Conservation (phyloP, 2,113 vertebrate genomes). For the Mystacornis crossleyi region DNA sequence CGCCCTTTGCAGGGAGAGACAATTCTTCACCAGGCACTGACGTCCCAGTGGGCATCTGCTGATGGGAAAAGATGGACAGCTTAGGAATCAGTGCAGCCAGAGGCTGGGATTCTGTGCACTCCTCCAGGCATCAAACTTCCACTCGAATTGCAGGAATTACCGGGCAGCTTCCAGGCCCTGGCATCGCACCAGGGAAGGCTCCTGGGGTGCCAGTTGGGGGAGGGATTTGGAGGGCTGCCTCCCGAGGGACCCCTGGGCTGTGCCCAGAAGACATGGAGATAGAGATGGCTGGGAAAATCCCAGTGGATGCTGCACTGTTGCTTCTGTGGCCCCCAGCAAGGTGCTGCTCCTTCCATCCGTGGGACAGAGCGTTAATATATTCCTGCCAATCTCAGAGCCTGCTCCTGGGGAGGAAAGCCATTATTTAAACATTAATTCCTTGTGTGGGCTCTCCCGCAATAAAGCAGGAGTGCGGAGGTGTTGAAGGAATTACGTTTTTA, state of each 20-base stretch:
- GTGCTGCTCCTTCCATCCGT: background rate
- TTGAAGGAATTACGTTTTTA: constrained; percentile 28
- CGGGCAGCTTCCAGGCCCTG: fast-evolving
- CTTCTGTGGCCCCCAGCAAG: background rate
- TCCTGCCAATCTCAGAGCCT: background rate
- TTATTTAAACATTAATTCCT: constrained; percentile 52
- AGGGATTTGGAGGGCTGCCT: background rate
- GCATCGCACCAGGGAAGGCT: fast-evolving
- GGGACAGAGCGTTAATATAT: background rate
- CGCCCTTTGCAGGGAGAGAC: background rate
- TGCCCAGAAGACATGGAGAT: fast-evolving
- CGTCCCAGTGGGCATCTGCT: background rate
- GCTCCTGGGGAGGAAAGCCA: constrained; percentile 7
- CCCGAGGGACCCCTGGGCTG: fast-evolving
- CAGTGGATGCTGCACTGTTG: fast-evolving
- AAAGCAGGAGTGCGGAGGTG: constrained; percentile 29
- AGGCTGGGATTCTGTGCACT: background rate
- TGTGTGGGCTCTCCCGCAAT: constrained; percentile 50
- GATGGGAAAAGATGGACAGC: background rate
- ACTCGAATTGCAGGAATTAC: background rate
- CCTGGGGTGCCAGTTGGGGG: fast-evolving
- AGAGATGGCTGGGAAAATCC: background rate
- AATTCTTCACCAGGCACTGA: background rate
- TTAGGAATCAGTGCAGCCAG: background rate
- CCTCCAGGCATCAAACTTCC: background rate